Evolutionary conservation across 2,888 invertebrate species (phyloP).

Genomic region (Rhingia campestris): DNA sequence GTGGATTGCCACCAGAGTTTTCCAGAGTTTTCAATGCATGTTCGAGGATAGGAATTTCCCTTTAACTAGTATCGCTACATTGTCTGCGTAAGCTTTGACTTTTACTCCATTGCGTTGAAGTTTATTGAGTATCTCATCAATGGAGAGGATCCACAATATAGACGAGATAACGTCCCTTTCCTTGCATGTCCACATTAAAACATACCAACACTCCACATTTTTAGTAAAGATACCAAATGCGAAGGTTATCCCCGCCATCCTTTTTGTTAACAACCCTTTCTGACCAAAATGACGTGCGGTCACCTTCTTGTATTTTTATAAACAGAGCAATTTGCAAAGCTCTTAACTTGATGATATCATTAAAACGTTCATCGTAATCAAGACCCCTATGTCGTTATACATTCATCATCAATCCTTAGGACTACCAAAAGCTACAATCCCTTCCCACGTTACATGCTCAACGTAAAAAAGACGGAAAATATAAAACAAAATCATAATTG

Average conservation of each 20-base stretch:
- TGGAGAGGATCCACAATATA: too few relatives aligned
- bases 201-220: too few relatives aligned
- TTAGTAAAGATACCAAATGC: background rate
- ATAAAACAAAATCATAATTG: constrained; percentile 54
- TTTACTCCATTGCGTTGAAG: too few relatives aligned
- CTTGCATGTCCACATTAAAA: too few relatives aligned
- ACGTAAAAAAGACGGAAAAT: constrained; percentile 11
- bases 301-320: background rate
- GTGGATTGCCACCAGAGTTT: too few relatives aligned
- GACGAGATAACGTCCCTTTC: too few relatives aligned
- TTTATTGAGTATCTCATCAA: too few relatives aligned
- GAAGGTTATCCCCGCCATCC: background rate
- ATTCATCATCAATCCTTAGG: constrained; percentile 66
- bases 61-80: too few relatives aligned
- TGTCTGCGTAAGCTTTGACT: too few relatives aligned
- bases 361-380: constrained; percentile 56
- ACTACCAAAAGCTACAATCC: constrained; percentile 31
- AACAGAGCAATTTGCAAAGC: constrained; percentile 35
- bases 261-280: background rate
- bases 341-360: constrained; percentile 63
- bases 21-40: too few relatives aligned
- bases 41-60: too few relatives aligned
- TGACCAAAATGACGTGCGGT: background rate
- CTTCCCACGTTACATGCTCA: background rate
- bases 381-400: constrained; percentile 59